Base-by-base conservation (phyloP, 2,113 vertebrate species). In the Bagarius yarrelli region DNA sequence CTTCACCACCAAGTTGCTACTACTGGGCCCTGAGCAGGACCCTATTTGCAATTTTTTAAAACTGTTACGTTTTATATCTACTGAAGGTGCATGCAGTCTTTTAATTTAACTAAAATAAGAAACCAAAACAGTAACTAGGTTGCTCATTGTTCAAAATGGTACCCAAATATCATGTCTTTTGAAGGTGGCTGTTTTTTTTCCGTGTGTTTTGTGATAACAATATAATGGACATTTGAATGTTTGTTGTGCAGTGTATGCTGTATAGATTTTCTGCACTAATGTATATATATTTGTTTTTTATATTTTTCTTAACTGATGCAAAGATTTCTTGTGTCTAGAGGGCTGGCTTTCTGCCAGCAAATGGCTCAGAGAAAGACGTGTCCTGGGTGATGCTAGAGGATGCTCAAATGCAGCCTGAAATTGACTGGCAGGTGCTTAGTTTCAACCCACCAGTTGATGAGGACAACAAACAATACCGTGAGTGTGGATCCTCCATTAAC, bases 361-460 rank as follows among this genome's bases (percentile, higher is more conserved):
- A 88, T 0, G 95, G 95, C 64, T 92, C 78, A n/a, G 92, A 95
- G 73, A 89, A 92, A 1, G 87, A 93, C 1, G 86, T 93, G 8
- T 83, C 18, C 0, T 99, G 98, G 98, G 91, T 97, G 72, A 94
- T 93, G 72, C 92, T 99, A 88, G 96, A 98, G 86, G 94, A 96
- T 0, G 87, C 93, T 0, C 85, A 92, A 61, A 73, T 79, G 0
- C 88, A 97, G 79, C 87, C 90, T 0, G 93, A 94, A 79, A 95
- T 99, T 80, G 92, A 87, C 74, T 99, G 98, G 97, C 64, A 89
- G 84, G 91, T 95, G 83, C 89, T 89, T 83, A 94, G 87, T 70
- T 93, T 99, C 59, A 94, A 86, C 73, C 96, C 96, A 16, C 94
- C 95, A 0, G 84, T 91, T 1, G 95, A 96, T 53, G 93, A 97